Conservation (phyloP, 2,797 vertebrate genomes). For the Borostomias antarcticus region DNA sequence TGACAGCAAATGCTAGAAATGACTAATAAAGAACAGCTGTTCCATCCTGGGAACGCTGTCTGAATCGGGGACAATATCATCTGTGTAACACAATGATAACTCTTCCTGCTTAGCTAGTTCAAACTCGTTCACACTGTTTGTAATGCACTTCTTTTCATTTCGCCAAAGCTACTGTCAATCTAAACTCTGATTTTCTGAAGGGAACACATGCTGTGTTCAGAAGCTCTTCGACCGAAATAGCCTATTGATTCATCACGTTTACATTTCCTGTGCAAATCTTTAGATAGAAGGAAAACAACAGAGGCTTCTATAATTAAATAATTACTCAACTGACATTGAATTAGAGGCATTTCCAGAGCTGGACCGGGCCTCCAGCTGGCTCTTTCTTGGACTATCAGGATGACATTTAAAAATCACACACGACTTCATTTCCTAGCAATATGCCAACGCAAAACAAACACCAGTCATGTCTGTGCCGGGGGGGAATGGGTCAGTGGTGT, state of each 20-base stretch:
- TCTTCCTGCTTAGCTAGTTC: no score
- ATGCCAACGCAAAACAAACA: not conserved
- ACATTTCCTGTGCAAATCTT: no score
- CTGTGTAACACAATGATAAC: no score
- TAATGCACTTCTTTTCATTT: no score
- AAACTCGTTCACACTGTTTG: no score
- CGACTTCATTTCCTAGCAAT: not conserved
- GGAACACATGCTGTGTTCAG: no score
- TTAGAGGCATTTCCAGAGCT: not conserved
- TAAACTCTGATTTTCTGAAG: no score
- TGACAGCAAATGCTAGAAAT: slow-evolving; percentile 11
- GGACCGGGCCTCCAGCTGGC: not conserved
- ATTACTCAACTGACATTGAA: not conserved
- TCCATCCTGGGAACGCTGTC: slow-evolving; percentile 47
- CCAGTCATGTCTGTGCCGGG: not conserved
- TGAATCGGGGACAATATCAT: slow-evolving; percentile 44
- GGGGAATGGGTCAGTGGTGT: not conserved
- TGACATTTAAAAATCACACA: not conserved
- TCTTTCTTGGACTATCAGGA: not conserved
- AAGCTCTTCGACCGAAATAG: no score
- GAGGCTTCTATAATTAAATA: not conserved
- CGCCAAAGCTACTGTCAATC: no score
- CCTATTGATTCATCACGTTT: no score
- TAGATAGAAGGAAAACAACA: no score
- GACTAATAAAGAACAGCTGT: slow-evolving; percentile 53